These are phyloP conservation scores for Dasypolia templi DNA, from an alignment of 2,888 invertebrate genomes.

Conservation along the genomic window DNA sequence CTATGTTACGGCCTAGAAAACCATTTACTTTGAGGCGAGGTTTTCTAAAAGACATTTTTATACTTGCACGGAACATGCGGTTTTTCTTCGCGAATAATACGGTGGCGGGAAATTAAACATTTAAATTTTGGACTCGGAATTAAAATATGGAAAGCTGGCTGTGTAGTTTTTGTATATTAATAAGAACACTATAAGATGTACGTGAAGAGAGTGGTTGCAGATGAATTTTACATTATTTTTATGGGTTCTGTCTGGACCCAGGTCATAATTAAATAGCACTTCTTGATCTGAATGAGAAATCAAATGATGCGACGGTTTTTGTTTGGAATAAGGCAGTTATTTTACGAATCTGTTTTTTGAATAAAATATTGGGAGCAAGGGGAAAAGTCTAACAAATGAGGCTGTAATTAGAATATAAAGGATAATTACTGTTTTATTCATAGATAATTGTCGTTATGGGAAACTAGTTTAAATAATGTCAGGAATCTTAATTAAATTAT, in stretches of 20 bases:
- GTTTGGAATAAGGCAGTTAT: not conserved
- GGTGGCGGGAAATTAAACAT: conserved; percentile 57
- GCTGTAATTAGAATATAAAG: not conserved
- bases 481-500: too few relatives aligned
- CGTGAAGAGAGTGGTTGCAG: not conserved
- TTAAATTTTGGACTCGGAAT: conserved; percentile 57
- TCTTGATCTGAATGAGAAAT: not conserved
- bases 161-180: conserved; percentile 10
- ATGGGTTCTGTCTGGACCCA: too few relatives aligned
- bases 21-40: conserved; percentile 56
- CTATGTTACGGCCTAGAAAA: conserved; percentile 62
- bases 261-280: not conserved
- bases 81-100: conserved; percentile 53
- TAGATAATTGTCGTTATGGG: not conserved
- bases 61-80: conserved; percentile 54
- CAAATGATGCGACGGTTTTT: not conserved
- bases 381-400: not conserved
- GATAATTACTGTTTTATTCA: not conserved
- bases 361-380: not conserved
- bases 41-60: conserved; percentile 62
- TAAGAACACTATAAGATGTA: not conserved
- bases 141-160: conserved; percentile 37
- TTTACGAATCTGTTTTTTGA: not conserved
- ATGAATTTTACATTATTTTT: not conserved
- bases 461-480: too few relatives aligned